phyloP scores from a whole-genome alignment of 1,140 invertebrate species.

The Lasaia peninsularis region DNA sequence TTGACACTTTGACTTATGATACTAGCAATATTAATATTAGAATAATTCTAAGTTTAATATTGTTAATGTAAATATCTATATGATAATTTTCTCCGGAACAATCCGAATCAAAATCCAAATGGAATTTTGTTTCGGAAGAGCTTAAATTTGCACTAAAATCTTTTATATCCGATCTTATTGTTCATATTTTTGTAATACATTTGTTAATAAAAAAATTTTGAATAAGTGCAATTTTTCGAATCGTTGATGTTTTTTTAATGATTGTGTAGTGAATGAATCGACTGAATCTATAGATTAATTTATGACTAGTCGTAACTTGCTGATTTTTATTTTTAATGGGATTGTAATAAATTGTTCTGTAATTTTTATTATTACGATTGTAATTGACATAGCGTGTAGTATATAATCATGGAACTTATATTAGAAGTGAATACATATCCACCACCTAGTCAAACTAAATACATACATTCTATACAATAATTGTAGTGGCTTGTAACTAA shows the following conservation, averaged over 20 bases:
- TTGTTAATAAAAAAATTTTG: slow-evolving; percentile 17
- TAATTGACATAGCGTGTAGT: slow-evolving; percentile 18
- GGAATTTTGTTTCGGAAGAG: slow-evolving; percentile 7
- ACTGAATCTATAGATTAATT: slow-evolving; percentile 18
- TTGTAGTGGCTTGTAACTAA: slow-evolving; percentile 7
- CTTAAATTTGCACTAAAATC: slow-evolving; percentile 15
- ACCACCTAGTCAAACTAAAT: slow-evolving; percentile 16
- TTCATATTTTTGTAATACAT: slow-evolving; percentile 17
- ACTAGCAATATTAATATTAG: slow-evolving; percentile 53
- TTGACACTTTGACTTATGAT: slow-evolving; percentile 62
- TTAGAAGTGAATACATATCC: slow-evolving; percentile 18
- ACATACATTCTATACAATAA: slow-evolving; percentile 16
- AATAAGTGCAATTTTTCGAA: slow-evolving; percentile 20
- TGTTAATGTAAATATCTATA: slow-evolving; percentile 28
- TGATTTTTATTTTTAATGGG: slow-evolving; percentile 15
- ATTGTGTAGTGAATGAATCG: slow-evolving; percentile 17
- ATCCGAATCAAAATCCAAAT: background rate
- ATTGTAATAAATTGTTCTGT: slow-evolving; percentile 10
- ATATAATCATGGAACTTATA: slow-evolving; percentile 8
- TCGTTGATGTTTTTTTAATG: slow-evolving; percentile 18
- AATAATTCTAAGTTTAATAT: slow-evolving; percentile 28
- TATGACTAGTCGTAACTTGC: slow-evolving; percentile 15
- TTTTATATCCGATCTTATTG: slow-evolving; percentile 15
- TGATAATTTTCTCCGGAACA: slow-evolving; percentile 22
- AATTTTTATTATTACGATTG: slow-evolving; percentile 7